A percentile compares a stretch with the other conserved stretches of the same genome.
phyloP scores from a whole-genome alignment of 2,888 invertebrate species.

The Ormyrus rosae region DNA sequence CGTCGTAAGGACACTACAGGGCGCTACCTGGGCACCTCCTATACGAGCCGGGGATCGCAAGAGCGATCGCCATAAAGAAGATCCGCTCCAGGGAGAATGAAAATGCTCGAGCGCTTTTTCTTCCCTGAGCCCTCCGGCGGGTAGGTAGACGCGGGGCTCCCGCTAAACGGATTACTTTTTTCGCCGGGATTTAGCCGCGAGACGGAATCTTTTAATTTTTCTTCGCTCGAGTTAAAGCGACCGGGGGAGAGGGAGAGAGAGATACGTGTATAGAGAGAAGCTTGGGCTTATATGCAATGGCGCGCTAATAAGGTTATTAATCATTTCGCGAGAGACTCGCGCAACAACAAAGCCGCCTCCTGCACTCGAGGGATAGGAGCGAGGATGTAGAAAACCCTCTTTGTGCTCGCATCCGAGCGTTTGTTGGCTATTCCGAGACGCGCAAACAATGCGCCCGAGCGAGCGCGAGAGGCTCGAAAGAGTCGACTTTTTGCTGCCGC shows the following conservation, averaged over 20 bases:
- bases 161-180: constrained; percentile 45
- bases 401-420: too few relatives aligned
- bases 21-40: too few relatives aligned
- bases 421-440: too few relatives aligned
- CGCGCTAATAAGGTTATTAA: constrained; percentile 47
- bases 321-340: constrained; percentile 17
- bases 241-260: background rate
- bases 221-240: background rate
- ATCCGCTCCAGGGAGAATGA: too few relatives aligned
- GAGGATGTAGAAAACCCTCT: too few relatives aligned
- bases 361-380: too few relatives aligned
- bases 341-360: constrained; percentile 15
- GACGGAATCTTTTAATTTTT: constrained; percentile 47
- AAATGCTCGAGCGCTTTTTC: constrained; percentile 1
- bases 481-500: too few relatives aligned
- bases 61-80: constrained; percentile 2
- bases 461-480: too few relatives aligned
- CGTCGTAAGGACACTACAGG: too few relatives aligned
- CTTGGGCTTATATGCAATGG: constrained; percentile 4
- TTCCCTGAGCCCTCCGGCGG: background rate
- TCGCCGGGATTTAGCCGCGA: constrained; percentile 20
- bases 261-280: background rate
- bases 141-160: background rate
- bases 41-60: too few relatives aligned
- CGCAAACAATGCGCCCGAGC: too few relatives aligned